Conservation (phyloP, 2,113 vertebrate genomes). For the Pyrgilauda ruficollis region DNA sequence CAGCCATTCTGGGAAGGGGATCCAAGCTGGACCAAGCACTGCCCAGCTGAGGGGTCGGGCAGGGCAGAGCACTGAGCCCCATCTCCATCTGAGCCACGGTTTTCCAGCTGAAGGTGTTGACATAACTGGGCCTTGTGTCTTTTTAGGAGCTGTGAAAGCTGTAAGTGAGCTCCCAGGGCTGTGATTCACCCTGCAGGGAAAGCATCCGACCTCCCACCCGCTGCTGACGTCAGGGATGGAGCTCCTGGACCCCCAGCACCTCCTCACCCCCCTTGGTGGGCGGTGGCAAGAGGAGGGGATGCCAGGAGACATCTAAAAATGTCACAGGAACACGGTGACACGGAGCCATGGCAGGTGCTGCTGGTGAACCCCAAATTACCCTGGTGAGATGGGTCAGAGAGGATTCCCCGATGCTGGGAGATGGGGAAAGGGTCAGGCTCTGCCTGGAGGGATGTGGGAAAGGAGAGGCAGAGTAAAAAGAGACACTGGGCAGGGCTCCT, state of each 20-base stretch:
- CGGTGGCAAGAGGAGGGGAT: background rate
- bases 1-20: background rate
- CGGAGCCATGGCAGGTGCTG: fast-evolving
- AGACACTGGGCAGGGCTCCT: background rate
- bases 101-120: background rate
- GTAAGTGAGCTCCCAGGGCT: background rate
- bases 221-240: background rate
- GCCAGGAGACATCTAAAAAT: background rate
- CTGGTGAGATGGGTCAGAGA: fast-evolving
- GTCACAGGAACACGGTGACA: background rate
- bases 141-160: background rate
- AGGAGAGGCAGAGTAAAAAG: background rate
- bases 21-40: background rate
- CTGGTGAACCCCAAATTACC: background rate
- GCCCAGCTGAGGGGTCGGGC: fast-evolving
- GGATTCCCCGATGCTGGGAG: background rate
- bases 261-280: fast-evolving
- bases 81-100: fast-evolving
- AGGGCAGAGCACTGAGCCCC: background rate
- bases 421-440: background rate
- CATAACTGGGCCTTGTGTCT: background rate
- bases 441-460: background rate
- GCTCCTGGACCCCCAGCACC: background rate
- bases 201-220: background rate
- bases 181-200: background rate